Evolutionary conservation across 1,140 invertebrate genomes (phyloP).

Genomic region (Zaprionus nigranus): DNA sequence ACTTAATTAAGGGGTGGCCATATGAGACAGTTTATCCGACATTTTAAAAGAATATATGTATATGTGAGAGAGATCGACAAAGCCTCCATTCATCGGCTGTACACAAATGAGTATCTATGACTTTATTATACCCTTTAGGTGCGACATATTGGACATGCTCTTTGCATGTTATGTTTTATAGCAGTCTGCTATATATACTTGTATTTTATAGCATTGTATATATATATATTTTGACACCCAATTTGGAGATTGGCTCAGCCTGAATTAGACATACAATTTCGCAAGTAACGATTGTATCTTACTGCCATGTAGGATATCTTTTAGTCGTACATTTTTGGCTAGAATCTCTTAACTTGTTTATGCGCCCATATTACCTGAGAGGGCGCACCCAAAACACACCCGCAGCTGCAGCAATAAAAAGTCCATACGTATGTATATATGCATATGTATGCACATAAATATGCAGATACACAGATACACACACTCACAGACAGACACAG

Average conservation of each 20-base stretch:
- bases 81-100: background rate
- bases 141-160: background rate
- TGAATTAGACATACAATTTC: background rate
- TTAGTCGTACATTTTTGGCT: constrained; percentile 15
- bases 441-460: constrained; percentile 46
- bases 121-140: constrained; percentile 1
- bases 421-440: constrained; percentile 56
- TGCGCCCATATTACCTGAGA: constrained; percentile 59
- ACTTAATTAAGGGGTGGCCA: constrained; percentile 1
- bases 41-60: background rate
- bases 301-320: constrained; percentile 15
- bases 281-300: background rate
- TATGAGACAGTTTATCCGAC: background rate
- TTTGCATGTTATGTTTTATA: background rate
- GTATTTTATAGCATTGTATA: background rate
- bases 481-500: background rate
- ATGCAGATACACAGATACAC: constrained; percentile 43
- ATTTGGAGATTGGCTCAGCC: background rate
- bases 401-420: constrained; percentile 76
- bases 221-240: background rate
- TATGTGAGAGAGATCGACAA: background rate
- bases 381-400: constrained; percentile 78
- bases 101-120: background rate
- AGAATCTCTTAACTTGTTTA: constrained; percentile 47
- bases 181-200: background rate